phyloP scores from a whole-genome alignment of 2,888 invertebrate species.

The Thereva unica region DNA sequence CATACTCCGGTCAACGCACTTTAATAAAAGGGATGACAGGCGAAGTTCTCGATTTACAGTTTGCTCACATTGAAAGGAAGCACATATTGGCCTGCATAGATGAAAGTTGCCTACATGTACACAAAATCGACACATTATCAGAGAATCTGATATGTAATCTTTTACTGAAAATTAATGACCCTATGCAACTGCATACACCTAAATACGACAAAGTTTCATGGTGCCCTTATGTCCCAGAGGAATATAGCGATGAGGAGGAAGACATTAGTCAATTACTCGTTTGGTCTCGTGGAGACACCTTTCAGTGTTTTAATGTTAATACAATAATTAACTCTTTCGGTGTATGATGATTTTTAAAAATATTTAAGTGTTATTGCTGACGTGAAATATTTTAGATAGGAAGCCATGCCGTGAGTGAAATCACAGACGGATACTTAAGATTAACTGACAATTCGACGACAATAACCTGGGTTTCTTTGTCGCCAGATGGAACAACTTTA shows the following conservation, averaged over 20 bases:
- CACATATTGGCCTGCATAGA: conserved; percentile 87
- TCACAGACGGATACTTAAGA: conserved; percentile 54
- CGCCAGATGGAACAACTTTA: conserved; percentile 92
- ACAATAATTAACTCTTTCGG: conserved; percentile 52
- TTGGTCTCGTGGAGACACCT: conserved; percentile 73
- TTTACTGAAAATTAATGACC: conserved; percentile 57
- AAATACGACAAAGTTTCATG: conserved; percentile 78
- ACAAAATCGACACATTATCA: conserved; percentile 70
- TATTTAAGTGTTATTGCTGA: background rate
- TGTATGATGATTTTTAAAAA: conserved; percentile 46
- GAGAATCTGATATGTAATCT: conserved; percentile 63
- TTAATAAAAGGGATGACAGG: conserved; percentile 87
- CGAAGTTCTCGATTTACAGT: conserved; percentile 87
- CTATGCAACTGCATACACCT: conserved; percentile 55
- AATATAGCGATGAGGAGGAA: conserved; percentile 63
- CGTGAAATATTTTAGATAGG: conserved; percentile 47
- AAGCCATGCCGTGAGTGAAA: conserved; percentile 48
- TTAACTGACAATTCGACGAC: conserved; percentile 63
- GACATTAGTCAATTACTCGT: conserved; percentile 78
- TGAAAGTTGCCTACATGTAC: conserved; percentile 81
- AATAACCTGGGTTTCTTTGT: conserved; percentile 85
- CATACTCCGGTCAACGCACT: conserved; percentile 67
- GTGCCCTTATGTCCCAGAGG: conserved; percentile 84
- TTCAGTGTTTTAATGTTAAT: conserved; percentile 56
- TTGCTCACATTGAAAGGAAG: conserved; percentile 79